Percentiles rank a stretch among this genome's conserved stretches.
phyloP scores from a whole-genome alignment of 2,113 vertebrate genomes.

The Jacana jacana region DNA sequence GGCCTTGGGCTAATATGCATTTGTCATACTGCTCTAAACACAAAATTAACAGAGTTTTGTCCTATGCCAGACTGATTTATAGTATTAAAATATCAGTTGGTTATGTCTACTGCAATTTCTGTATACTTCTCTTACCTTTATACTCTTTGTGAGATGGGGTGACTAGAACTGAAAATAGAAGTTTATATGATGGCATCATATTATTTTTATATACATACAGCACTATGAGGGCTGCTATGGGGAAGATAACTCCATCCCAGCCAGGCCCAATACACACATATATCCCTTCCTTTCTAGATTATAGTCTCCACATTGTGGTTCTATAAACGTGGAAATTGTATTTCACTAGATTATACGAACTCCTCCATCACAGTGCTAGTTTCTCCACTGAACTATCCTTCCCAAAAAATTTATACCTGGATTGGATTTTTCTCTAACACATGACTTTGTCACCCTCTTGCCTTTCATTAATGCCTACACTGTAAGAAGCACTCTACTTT shows the following conservation, averaged over 20 bases:
- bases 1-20: not conserved
- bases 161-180: not conserved
- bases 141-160: not conserved
- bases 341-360: not conserved
- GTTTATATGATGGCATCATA: not conserved
- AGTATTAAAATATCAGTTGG: not conserved
- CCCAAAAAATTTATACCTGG: not conserved
- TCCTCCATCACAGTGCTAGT: not conserved
- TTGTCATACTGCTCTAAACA: not conserved
- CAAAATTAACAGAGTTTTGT: not conserved
- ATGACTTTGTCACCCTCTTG: not conserved
- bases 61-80: not conserved
- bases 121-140: not conserved
- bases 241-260: not conserved
- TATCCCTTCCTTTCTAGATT: not conserved
- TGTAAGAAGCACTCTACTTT: not conserved
- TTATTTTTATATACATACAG: not conserved
- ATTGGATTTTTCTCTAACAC: not conserved
- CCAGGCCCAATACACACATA: not conserved
- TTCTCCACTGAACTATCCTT: not conserved
- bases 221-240: not conserved
- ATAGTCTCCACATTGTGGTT: not conserved
- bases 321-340: not conserved
- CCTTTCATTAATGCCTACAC: not conserved
- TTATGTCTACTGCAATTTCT: not conserved